A percentile compares a stretch with the other conserved stretches of the same genome.
phyloP scores from a whole-genome alignment of 2,113 vertebrate genomes.

The Pandion haliaetus region DNA sequence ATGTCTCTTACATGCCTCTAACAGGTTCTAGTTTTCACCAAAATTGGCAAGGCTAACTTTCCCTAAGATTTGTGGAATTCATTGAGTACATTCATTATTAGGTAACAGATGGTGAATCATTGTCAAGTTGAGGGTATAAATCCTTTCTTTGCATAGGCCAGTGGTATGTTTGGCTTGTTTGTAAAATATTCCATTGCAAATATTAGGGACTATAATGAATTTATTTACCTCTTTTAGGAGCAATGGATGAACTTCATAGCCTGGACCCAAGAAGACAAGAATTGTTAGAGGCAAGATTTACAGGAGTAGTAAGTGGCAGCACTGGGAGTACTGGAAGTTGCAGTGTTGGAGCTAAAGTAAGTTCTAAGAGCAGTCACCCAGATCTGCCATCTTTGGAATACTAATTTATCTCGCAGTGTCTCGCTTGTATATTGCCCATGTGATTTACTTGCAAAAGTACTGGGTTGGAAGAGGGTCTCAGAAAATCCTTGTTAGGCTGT shows the following conservation, averaged over 20 bases:
- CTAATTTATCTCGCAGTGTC: not conserved
- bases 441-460: not conserved
- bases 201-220: not conserved
- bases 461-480: not conserved
- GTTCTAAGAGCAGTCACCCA: slow-evolving; percentile 47
- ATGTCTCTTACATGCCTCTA: not conserved
- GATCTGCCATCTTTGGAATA: not conserved
- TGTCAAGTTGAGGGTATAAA: not conserved
- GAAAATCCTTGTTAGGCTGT: not conserved
- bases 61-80: not conserved
- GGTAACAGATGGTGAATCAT: not conserved
- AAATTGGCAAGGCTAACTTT: not conserved
- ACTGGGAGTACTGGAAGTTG: slow-evolving; percentile 96
- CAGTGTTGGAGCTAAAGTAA: slow-evolving; percentile 96
- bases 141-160: not conserved
- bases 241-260: slow-evolving; percentile 99
- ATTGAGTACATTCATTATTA: not conserved
- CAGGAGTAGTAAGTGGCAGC: slow-evolving; percentile 93
- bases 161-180: not conserved
- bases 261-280: slow-evolving; percentile 98
- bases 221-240: slow-evolving; percentile 76
- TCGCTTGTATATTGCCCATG: not conserved
- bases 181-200: not conserved
- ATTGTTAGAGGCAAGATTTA: slow-evolving; percentile 96
- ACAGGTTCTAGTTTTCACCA: not conserved